Evolutionary conservation across 2,113 vertebrate species (phyloP), one percentile per base, ranked within the genome.

Genomic region (Taxidea taxus): DNA sequence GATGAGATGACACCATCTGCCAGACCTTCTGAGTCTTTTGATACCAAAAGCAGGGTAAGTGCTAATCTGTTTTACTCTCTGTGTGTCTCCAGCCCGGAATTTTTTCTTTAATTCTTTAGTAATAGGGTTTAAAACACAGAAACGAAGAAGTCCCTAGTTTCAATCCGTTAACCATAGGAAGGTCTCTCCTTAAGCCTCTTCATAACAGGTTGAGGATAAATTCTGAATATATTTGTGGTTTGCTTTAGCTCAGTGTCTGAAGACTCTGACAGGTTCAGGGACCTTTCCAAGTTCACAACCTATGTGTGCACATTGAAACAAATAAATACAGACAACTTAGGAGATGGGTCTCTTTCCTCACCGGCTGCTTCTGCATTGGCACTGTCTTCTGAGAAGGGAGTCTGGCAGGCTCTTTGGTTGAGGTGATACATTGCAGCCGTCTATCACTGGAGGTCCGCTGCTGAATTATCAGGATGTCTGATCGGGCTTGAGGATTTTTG

Each of bases 151-250:
- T 77, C 51, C 84, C 89, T 93, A 15, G 44, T 95, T 90, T 94
- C 87, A 81, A 0, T 64, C 70, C 77, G 1, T 77, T 49, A 87
- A 87, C 74, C 44, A n/a, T 66, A 39, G 34, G 56, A 60, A 91
- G 68, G 70, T 72, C 80, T 80, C 44, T 82, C 60, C 34, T 92
- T 93, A 88, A 94, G 60, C 66, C 80, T 82, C 31, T 25, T 60
- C 93, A 94, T 97, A 97, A 97, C 97, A 97, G 97, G 96, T 98
- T 97, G 97, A 97, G 97, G 96, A 97, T 97, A 98, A 97, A 97
- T 92, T 92, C 64, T 92, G 81, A 96, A 91, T 83, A 47, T 96
- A 94, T 85, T 97, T 62, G 96, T 95, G 97, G 96, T 98, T 98
- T 98, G 94, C 95, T 88, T 98, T 94, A 96, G 92, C 95, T 94